These are phyloP conservation scores for Lampris incognitus DNA, from an alignment of 2,113 vertebrate genomes.

Conservation along the genomic window DNA sequence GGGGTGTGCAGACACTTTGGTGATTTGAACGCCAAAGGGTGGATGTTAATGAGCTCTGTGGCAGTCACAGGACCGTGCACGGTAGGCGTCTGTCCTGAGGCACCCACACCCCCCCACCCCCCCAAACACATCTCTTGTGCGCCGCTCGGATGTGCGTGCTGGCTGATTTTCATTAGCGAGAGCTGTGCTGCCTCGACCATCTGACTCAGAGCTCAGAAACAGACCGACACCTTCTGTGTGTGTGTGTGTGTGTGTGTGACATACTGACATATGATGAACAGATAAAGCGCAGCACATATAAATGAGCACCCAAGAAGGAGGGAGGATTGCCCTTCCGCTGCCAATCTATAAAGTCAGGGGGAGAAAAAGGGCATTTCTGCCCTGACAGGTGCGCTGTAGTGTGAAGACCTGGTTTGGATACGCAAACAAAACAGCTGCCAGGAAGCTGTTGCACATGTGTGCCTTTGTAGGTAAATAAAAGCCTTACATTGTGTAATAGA, in stretches of 20 bases:
- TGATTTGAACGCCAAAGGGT: conserved; percentile 5
- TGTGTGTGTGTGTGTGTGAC: conserved; percentile 30
- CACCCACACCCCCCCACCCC: neutral
- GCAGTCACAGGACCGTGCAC: conserved; percentile 48
- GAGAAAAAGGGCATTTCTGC: conserved; percentile 52
- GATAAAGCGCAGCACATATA: conserved; percentile 41
- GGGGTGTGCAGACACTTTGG: conserved; percentile 28
- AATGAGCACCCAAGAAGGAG: conserved; percentile 47
- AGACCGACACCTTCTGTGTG: conserved; percentile 42
- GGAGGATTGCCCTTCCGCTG: conserved; percentile 58
- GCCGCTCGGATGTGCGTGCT: conserved; percentile 47
- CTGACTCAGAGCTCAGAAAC: conserved; percentile 52
- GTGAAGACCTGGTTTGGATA: conserved; percentile 53
- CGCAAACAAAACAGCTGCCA: conserved; percentile 4
- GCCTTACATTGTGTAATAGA: no score
- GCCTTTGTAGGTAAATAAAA: no score
- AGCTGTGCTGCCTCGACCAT: conserved; percentile 43
- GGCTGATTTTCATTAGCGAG: conserved; percentile 58
- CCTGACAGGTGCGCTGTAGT: conserved; percentile 37
- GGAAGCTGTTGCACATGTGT: no score
- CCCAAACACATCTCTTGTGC: conserved; percentile 37
- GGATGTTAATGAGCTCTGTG: conserved; percentile 53
- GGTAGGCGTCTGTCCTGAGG: conserved; percentile 60
- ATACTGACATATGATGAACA: conserved; percentile 45
- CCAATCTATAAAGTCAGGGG: conserved; percentile 39